A percentile compares a stretch with the other conserved stretches of the same genome.
Conservation (phyloP, 2,797 vertebrate genomes). For the Hyperoplus immaculatus region DNA sequence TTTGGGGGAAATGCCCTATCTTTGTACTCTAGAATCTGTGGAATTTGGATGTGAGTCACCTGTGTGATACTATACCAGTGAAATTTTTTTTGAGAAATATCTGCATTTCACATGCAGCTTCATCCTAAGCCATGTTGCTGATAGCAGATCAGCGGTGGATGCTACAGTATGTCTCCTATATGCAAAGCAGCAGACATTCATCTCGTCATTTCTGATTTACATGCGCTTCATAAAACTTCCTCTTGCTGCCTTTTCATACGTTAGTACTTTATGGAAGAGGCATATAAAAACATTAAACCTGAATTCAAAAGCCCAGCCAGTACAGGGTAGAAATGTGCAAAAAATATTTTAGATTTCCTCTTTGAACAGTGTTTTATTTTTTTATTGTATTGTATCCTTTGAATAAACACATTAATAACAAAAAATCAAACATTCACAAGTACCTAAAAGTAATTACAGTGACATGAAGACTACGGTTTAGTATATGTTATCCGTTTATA, state of each 20-base stretch:
- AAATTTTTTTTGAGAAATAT: conserved; percentile 21
- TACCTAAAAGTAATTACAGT: background rate
- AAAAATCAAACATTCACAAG: background rate
- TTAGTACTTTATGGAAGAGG: background rate
- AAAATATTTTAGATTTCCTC: background rate
- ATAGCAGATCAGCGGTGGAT: conserved; percentile 21
- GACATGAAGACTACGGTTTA: background rate
- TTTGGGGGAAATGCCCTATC: background rate
- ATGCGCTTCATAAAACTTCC: conserved; percentile 25
- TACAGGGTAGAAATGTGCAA: background rate
- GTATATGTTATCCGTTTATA: background rate
- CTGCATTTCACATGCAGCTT: background rate
- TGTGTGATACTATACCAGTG: background rate
- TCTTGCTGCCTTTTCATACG: background rate
- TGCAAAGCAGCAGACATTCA: conserved; percentile 26
- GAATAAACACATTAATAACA: conserved; percentile 2
- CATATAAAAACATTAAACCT: background rate
- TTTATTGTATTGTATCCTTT: background rate
- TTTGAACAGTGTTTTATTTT: background rate
- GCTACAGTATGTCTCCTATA: background rate
- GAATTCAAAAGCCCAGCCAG: background rate
- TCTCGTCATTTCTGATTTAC: conserved; percentile 17
- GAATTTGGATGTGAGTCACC: background rate
- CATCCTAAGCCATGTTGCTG: background rate
- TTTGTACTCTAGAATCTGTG: background rate